These are phyloP conservation scores for Brevipalpus yothersi DNA, from an alignment of 1,140 invertebrate species.

Conservation along the genomic window DNA sequence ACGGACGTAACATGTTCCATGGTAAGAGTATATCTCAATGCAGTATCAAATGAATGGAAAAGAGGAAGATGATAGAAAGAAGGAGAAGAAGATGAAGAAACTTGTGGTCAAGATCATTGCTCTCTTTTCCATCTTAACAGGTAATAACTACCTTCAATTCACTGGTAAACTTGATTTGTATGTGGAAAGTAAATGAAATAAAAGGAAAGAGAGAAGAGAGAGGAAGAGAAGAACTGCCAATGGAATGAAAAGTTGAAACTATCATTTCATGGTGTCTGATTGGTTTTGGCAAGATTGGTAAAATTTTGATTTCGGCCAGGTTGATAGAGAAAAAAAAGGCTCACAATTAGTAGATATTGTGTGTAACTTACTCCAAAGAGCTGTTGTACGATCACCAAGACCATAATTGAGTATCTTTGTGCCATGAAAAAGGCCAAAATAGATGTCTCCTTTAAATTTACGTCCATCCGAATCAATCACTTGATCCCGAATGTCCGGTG, in stretches of 20 bases:
- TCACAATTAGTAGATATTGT: neutral
- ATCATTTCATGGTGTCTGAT: too few species aligned
- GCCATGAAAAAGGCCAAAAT: conserved; percentile 59
- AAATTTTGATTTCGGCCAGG: too few species aligned
- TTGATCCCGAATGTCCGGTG: conserved; percentile 7
- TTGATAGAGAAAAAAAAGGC: neutral
- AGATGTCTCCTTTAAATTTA: conserved; percentile 43
- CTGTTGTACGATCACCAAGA: conserved; percentile 39
- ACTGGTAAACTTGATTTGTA: neutral
- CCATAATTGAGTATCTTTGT: conserved; percentile 53
- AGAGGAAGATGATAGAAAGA: too few species aligned
- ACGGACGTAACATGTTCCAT: too few species aligned
- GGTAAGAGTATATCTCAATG: too few species aligned
- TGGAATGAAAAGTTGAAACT: neutral
- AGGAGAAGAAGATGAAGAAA: neutral
- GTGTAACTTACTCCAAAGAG: conserved; percentile 16
- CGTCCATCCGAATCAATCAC: neutral
- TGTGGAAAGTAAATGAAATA: neutral
- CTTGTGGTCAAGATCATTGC: neutral
- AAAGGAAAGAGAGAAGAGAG: too few species aligned
- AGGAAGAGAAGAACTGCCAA: neutral
- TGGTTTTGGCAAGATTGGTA: neutral
- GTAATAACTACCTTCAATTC: neutral
- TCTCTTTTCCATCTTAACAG: neutral
- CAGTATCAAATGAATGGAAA: too few species aligned